Base-by-base conservation (phyloP, 1,140 invertebrate genomes). In the Goniozus legneri region DNA sequence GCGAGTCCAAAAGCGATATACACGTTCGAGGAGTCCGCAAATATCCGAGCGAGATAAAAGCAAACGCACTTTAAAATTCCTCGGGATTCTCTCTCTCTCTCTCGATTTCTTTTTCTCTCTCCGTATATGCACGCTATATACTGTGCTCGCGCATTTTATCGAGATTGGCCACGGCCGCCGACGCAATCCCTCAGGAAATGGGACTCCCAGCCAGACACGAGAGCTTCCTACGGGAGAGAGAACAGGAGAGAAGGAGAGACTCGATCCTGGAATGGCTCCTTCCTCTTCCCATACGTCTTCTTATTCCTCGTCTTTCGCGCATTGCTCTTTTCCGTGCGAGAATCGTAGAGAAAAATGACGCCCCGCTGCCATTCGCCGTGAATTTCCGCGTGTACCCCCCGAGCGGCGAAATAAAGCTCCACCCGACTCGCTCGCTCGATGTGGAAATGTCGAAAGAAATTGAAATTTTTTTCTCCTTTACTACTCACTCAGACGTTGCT, bases 1-100 rank as follows among this genome's bases (percentile, higher is more conserved):
- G 34, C n/a, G 32, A 31, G 34, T 47, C 41, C 20, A 30, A 33
- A 22, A 36, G 45, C 44, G 55, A 52, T 52, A 58, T 59, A 65
- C 67, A n/a, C 64, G 69, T 64, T 60, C 67, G 60, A 67, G 71
- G 65, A 69, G 58, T 69, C 60, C 60, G 64, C 62, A 73, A 75
- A 75, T 64, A 71, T 65, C 54, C 50, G 21, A 16, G 54, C 56
- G 52, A 58, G 50, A 44, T 33, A 45, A 52, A 57, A 55, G 64
- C 57, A 64, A 66, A 67, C 57, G 52, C 55, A 59, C 54, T 55
- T 50, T 50, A 44, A 51, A 59, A 43, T 4, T 40, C 38, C n/a
- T n/a, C n/a, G n/a, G n/a, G n/a, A n/a, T n/a, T 35, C 15, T 33
- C 39, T 14, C 27, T 42, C 45, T 34, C 42, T 37, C 27, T 44